Evolutionary conservation across 2,797 vertebrate species (phyloP).

Genomic region (Xiphophorus birchmanni): DNA sequence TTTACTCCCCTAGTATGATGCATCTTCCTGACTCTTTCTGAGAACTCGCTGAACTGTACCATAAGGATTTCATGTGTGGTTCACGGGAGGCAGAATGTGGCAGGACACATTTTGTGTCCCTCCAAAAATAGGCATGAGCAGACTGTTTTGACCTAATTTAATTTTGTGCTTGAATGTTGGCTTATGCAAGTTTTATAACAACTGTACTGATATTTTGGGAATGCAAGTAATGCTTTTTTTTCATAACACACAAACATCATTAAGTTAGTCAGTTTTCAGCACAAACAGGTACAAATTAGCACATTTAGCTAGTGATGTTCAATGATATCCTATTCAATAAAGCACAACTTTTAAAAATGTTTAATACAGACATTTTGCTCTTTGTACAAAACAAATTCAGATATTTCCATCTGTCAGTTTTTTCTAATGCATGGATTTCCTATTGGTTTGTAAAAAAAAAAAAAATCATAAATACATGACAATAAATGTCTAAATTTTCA

Average conservation of each 20-base stretch:
- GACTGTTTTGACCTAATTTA: not conserved
- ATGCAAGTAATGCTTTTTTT: not conserved
- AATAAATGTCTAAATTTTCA: not conserved
- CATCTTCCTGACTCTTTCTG: slow-evolving; percentile 77
- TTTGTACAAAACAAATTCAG: not conserved
- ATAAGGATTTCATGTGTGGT: slow-evolving; percentile 57
- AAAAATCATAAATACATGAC: not conserved
- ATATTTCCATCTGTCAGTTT: not conserved
- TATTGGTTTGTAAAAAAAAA: not conserved
- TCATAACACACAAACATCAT: not conserved
- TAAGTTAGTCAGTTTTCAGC: not conserved
- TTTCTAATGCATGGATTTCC: not conserved
- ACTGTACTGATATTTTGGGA: not conserved
- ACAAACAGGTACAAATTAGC: not conserved
- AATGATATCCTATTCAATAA: not conserved
- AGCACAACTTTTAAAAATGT: not conserved
- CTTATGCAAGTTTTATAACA: not conserved
- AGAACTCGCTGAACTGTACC: slow-evolving; percentile 75
- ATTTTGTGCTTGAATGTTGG: not conserved
- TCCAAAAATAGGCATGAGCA: not conserved
- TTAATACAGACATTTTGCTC: not conserved
- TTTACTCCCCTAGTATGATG: slow-evolving; percentile 80
- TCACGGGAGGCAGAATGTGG: slow-evolving; percentile 51
- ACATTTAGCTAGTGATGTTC: not conserved
- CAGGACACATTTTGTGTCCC: slow-evolving; percentile 27